Evolutionary conservation across 2,797 vertebrate species (phyloP).

Genomic region (Falco rusticolus): DNA sequence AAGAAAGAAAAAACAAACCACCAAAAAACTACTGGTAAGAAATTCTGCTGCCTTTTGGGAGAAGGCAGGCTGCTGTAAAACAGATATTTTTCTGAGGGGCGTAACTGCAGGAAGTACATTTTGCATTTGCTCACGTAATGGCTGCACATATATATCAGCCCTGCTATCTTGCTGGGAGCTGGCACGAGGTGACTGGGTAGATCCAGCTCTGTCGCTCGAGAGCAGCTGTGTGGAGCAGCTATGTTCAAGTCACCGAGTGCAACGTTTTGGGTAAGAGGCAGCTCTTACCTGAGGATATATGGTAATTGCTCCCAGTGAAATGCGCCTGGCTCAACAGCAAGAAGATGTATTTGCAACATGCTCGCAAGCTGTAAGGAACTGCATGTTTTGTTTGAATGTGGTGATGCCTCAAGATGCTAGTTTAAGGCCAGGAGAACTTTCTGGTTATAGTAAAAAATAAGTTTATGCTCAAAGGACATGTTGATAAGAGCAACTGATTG

Average conservation of each 20-base stretch:
- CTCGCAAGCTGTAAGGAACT: background rate
- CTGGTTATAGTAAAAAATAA: background rate
- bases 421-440: background rate
- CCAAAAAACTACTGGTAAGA: background rate
- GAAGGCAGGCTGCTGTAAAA: background rate
- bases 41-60: background rate
- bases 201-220: background rate
- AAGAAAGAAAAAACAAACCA: background rate
- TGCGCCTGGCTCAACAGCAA: background rate
- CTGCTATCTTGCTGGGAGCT: background rate
- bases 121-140: background rate
- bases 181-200: rapidly evolving
- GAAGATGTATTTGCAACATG: background rate
- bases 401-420: background rate
- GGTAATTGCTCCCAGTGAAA: conserved; percentile 29
- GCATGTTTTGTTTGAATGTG: rapidly evolving
- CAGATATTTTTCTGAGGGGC: background rate
- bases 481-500: background rate
- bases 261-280: background rate
- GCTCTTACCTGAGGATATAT: background rate
- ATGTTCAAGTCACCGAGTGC: rapidly evolving
- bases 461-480: background rate
- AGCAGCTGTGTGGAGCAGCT: background rate
- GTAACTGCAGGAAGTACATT: background rate
- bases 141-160: background rate